phyloP scores from a whole-genome alignment of 2,797 vertebrate species.

The Argentina silus region DNA sequence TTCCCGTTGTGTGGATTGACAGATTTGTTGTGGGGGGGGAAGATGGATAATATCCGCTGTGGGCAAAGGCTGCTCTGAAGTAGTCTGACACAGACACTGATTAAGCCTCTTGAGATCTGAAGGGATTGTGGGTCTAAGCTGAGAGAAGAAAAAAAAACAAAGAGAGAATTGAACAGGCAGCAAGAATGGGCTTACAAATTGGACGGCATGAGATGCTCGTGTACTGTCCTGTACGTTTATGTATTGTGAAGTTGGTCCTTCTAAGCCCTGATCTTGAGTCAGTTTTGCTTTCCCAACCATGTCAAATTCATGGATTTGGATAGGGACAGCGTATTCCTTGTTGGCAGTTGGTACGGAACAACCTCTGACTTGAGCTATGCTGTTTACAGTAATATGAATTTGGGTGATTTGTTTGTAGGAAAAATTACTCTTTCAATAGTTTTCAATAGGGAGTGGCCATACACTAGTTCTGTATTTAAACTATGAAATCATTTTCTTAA shows the following conservation, averaged over 20 bases:
- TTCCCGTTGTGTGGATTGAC: constrained; percentile 77
- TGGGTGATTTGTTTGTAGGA: constrained; percentile 4
- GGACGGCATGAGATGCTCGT: constrained; percentile 68
- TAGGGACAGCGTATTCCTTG: too few species aligned
- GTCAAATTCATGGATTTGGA: too few species aligned
- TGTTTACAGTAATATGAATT: neutral
- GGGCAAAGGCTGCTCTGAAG: constrained; percentile 75
- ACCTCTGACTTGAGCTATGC: neutral
- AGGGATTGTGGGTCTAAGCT: constrained; percentile 76
- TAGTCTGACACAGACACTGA: constrained; percentile 80
- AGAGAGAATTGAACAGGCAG: constrained; percentile 49
- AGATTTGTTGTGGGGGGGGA: constrained; percentile 75
- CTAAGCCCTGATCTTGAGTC: constrained; percentile 63
- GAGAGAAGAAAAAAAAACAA: constrained; percentile 52
- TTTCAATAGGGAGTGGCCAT: neutral
- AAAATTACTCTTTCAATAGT: neutral
- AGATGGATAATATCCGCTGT: constrained; percentile 79
- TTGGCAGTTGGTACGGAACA: neutral
- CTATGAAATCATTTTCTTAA: constrained; percentile 54
- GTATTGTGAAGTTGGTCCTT: constrained; percentile 35
- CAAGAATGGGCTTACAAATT: constrained; percentile 72
- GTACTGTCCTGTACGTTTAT: constrained; percentile 52
- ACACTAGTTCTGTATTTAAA: constrained; percentile 29
- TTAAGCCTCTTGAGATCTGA: constrained; percentile 81
- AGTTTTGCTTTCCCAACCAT: constrained; percentile 58